A percentile compares a stretch with the other conserved stretches of the same genome.
phyloP scores from a whole-genome alignment of 2,113 vertebrate genomes.

The Rhinolophus ferrumequinum region DNA sequence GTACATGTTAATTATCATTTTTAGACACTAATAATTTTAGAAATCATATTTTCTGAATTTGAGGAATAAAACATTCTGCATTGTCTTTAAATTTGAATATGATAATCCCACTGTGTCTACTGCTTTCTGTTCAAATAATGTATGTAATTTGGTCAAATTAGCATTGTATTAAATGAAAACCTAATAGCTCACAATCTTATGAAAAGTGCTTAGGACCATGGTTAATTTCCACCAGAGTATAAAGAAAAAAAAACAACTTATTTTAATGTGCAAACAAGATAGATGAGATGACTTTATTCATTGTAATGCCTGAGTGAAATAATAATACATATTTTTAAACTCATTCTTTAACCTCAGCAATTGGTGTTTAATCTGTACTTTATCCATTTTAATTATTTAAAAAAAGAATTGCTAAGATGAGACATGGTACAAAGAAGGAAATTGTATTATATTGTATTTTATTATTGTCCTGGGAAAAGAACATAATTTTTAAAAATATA shows the following conservation, averaged over 20 bases:
- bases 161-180: not conserved
- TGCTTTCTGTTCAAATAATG: not conserved
- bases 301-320: not conserved
- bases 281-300: not conserved
- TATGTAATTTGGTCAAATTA: not conserved
- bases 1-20: not conserved
- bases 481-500: not conserved
- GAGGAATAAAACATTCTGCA: not conserved
- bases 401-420: not conserved
- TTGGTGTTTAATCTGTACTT: not conserved
- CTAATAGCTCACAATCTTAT: not conserved
- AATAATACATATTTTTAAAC: not conserved
- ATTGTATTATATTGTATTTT: slow-evolving; percentile 12
- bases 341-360: not conserved
- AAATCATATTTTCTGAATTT: slow-evolving; percentile 19
- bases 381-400: not conserved
- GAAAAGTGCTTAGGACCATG: not conserved
- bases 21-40: not conserved
- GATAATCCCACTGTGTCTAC: not conserved
- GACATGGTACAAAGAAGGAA: not conserved
- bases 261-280: not conserved
- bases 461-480: slow-evolving; percentile 10
- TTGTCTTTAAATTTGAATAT: not conserved
- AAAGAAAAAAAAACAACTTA: not conserved
- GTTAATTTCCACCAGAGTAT: not conserved